Evolutionary conservation across 2,888 invertebrate species (phyloP).

Genomic region (Quadriops clusia): DNA sequence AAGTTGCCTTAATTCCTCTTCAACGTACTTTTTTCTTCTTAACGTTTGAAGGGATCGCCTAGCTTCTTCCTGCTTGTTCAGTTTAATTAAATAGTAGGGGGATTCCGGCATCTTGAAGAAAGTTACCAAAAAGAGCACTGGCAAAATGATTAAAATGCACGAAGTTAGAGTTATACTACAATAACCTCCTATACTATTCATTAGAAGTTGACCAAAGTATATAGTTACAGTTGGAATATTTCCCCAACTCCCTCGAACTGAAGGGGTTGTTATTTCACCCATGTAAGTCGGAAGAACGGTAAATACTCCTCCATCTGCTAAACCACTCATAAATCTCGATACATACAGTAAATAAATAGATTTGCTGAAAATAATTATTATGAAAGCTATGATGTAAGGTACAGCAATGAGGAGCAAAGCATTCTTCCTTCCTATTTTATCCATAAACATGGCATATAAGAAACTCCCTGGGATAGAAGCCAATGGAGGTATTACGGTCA

Average conservation of each 20-base stretch:
- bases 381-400: constrained; percentile 23
- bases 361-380: constrained; percentile 20
- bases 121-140: constrained; percentile 42
- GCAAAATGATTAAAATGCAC: constrained; percentile 44
- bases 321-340: constrained; percentile 23
- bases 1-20: constrained; percentile 21
- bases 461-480: constrained; percentile 20
- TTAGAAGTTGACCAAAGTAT: constrained; percentile 23
- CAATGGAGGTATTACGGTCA: constrained; percentile 26
- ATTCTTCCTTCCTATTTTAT: constrained; percentile 26
- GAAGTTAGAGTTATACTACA: constrained; percentile 42
- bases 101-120: constrained; percentile 34
- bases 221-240: constrained; percentile 21
- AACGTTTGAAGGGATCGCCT: constrained; percentile 21
- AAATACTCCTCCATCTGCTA: constrained; percentile 24
- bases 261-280: constrained; percentile 26
- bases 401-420: constrained; percentile 23
- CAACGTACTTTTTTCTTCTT: constrained; percentile 22
- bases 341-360: constrained; percentile 24
- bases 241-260: constrained; percentile 27
- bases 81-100: constrained; percentile 28
- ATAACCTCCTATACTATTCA: constrained; percentile 44
- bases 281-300: constrained; percentile 25
- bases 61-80: constrained; percentile 20
- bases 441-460: constrained; percentile 21